Percentiles rank a stretch among this genome's conserved stretches.
These are phyloP conservation scores for Trachelipus rathkii DNA, from an alignment of 1,140 invertebrate species.

Conservation along the genomic window DNA sequence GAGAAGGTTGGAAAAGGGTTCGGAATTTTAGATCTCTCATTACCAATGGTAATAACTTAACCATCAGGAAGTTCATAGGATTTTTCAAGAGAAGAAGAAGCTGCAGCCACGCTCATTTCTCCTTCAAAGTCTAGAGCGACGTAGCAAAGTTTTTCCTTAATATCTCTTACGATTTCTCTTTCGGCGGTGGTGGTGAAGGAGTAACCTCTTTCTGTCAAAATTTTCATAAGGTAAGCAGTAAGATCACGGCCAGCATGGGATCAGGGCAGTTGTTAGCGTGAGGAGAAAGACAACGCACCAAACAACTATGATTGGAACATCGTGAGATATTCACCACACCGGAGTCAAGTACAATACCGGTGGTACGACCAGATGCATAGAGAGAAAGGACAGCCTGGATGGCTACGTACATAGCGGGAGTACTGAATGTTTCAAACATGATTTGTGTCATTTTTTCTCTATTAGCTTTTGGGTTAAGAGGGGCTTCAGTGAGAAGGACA, in stretches of 20 bases:
- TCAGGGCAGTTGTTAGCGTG: slow-evolving; percentile 79
- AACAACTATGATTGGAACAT: slow-evolving; percentile 87
- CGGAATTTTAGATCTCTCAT: slow-evolving; percentile 45
- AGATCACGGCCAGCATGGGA: slow-evolving; percentile 66
- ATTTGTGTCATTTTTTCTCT: slow-evolving; percentile 71
- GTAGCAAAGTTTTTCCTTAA: slow-evolving; percentile 87
- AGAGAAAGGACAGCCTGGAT: slow-evolving; percentile 86
- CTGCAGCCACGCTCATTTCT: slow-evolving; percentile 62
- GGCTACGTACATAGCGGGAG: slow-evolving; percentile 86
- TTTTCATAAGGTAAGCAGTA: slow-evolving; percentile 57
- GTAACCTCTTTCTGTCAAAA: slow-evolving; percentile 53
- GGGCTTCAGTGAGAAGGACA: slow-evolving; percentile 83
- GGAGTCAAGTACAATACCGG: slow-evolving; percentile 86
- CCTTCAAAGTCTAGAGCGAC: slow-evolving; percentile 88
- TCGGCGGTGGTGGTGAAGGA: slow-evolving; percentile 62
- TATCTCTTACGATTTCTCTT: slow-evolving; percentile 80
- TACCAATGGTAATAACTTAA: slow-evolving; percentile 53
- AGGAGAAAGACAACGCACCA: slow-evolving; percentile 75
- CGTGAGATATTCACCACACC: slow-evolving; percentile 92
- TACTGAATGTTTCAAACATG: slow-evolving; percentile 92
- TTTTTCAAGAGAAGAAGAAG: slow-evolving; percentile 48
- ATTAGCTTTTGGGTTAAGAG: slow-evolving; percentile 87
- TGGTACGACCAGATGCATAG: slow-evolving; percentile 88
- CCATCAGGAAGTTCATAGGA: slow-evolving; percentile 52
- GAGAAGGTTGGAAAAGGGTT: slow-evolving; percentile 67